These are phyloP conservation scores for Drepana falcataria DNA, from an alignment of 2,888 invertebrate species.

Conservation along the genomic window DNA sequence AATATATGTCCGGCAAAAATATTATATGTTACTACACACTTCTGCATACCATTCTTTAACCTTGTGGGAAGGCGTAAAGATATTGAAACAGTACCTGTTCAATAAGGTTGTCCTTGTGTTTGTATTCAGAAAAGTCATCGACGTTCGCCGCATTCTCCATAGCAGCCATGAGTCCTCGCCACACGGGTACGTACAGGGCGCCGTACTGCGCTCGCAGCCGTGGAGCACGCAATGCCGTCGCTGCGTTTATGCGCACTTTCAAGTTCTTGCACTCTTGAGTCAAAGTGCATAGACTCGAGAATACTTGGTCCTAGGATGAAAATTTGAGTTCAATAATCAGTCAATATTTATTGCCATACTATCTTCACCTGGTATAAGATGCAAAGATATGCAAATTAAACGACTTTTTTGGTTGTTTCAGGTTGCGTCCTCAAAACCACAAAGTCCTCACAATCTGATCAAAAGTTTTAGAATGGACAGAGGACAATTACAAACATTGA, in stretches of 20 bases:
- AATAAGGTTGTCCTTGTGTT: slow-evolving; percentile 90
- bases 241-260: slow-evolving; percentile 94
- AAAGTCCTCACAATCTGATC: too few species aligned
- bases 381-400: too few species aligned
- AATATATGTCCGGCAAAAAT: too few species aligned
- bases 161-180: slow-evolving; percentile 85
- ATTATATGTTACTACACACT: too few species aligned
- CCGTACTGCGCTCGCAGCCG: slow-evolving; percentile 81
- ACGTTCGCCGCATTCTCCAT: slow-evolving; percentile 88
- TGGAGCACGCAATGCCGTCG: slow-evolving; percentile 84
- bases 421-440: too few species aligned
- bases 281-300: slow-evolving; percentile 81
- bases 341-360: too few species aligned
- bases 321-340: neutral
- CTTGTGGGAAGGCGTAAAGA: too few species aligned
- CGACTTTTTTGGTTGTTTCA: too few species aligned
- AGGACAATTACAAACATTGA: too few species aligned
- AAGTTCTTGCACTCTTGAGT: slow-evolving; percentile 88
- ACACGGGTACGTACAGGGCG: slow-evolving; percentile 78
- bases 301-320: slow-evolving; percentile 77
- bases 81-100: slow-evolving; percentile 81
- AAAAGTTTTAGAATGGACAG: too few species aligned
- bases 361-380: too few species aligned
- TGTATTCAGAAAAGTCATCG: slow-evolving; percentile 90
- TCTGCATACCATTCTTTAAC: too few species aligned